These are phyloP conservation scores for Spermophilus dauricus DNA, from an alignment of 2,113 vertebrate genomes.

Conservation along the genomic window DNA sequence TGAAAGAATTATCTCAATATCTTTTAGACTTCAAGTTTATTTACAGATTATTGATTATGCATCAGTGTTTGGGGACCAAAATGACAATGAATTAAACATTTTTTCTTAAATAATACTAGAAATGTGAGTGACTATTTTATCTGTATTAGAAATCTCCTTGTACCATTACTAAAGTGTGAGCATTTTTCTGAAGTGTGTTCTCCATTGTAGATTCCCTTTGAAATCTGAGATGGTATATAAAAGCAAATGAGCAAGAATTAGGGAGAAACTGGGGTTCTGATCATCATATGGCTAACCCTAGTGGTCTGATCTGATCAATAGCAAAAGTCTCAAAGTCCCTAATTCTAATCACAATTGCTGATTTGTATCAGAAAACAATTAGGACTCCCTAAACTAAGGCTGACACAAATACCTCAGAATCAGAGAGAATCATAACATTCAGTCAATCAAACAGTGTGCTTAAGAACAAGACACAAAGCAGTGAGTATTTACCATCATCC, in stretches of 20 bases:
- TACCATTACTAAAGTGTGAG: neutral
- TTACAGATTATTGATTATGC: neutral
- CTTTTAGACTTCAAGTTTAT: constrained; percentile 42
- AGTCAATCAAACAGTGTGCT: neutral
- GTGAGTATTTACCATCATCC: neutral
- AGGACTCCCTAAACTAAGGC: neutral
- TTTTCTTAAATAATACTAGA: constrained; percentile 35
- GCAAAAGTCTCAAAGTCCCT: neutral
- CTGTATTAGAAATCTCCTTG: neutral
- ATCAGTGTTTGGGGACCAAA: neutral
- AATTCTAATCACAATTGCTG: neutral
- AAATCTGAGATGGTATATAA: neutral
- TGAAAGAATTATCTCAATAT: neutral
- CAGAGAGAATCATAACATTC: neutral
- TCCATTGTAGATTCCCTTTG: neutral
- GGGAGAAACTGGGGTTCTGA: neutral
- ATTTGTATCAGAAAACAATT: constrained; percentile 1
- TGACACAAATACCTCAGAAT: neutral
- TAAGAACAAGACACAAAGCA: neutral
- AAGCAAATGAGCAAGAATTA: neutral
- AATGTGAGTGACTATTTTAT: neutral
- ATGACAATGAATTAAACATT: constrained; percentile 39
- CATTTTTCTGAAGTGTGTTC: neutral
- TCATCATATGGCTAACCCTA: neutral
- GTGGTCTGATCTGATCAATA: neutral